Percentiles rank a stretch among this genome's conserved stretches.
Conservation (phyloP, 2,113 vertebrate species). For the Morone chrysops region DNA sequence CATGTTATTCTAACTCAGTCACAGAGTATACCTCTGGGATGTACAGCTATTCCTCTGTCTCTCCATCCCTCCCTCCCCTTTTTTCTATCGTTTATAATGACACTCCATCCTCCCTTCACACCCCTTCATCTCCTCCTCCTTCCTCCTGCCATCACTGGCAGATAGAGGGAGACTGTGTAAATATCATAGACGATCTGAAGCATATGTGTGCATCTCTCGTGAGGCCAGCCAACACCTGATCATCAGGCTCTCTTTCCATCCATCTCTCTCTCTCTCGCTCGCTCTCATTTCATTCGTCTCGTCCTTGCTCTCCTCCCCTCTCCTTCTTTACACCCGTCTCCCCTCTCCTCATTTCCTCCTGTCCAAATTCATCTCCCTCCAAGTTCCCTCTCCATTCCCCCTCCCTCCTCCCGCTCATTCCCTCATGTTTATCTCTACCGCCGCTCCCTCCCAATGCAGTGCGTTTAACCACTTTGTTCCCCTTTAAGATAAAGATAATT, state of each 20-base stretch:
- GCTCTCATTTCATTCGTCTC: constrained; percentile 26
- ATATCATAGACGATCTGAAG: constrained; percentile 69
- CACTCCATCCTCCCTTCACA: constrained; percentile 62
- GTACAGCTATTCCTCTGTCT: constrained; percentile 56
- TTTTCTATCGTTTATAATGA: constrained; percentile 48
- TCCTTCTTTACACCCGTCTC: constrained; percentile 46
- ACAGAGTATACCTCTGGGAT: constrained; percentile 76
- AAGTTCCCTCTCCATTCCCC: constrained; percentile 20
- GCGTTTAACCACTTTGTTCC: constrained; percentile 80
- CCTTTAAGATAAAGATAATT: constrained; percentile 84
- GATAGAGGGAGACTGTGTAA: constrained; percentile 63
- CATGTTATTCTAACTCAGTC: constrained; percentile 82
- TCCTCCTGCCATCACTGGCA: constrained; percentile 49
- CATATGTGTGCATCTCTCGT: constrained; percentile 74
- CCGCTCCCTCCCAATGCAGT: constrained; percentile 62
- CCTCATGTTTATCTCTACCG: constrained; percentile 70
- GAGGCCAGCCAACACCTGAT: constrained; percentile 73
- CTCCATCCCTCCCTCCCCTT: constrained; percentile 1
- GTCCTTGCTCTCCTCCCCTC: constrained; percentile 47
- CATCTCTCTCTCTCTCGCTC: constrained; percentile 41
- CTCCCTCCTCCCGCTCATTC: constrained; percentile 15
- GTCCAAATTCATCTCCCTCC: constrained; percentile 60
- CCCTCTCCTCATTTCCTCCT: constrained; percentile 59
- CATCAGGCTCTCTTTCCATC: constrained; percentile 62
- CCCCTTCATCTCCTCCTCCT: constrained; percentile 34